Evolutionary conservation across 2,888 invertebrate genomes (phyloP), one percentile per base, ranked within the genome.

Genomic region (Terebella lapidaria): DNA sequence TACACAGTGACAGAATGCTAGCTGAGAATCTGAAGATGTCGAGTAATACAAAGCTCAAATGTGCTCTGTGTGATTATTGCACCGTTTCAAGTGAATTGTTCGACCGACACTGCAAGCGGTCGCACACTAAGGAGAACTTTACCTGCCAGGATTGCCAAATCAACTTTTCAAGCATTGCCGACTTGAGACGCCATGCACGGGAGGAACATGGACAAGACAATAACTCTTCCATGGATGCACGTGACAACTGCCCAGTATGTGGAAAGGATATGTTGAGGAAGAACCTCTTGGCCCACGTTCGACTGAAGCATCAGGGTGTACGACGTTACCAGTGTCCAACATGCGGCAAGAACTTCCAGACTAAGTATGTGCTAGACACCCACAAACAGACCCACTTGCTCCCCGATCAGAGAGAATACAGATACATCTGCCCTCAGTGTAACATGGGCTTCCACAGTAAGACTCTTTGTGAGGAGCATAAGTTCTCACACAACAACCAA

Each of bases 311-410:
- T 22, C 5, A 49, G n/a, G 24, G 24, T 22, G 49, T 20, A 5
- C 49, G 49, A 22, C 15, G 49, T 5, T 49, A 49, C 49, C 49
- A 22, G 49, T 49, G 49, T 24, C 18, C 10, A 22, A 49, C 49
- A 5, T 49, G 49, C 22, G 5, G 22, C 18, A 10, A 22, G 18
- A 15, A 20, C 18, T 49, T 49, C 49, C 49, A 49, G 49, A 49
- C 49, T 24, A 49, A 49, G 22, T 49, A 49, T 22, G 49, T 49
- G 18, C 49, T 49, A 5, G 24, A 49, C 49, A n/a, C 5, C 18
- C 49, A 49, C 49, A 49, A 49, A 24, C 18, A 49, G 49, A 49
- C 49, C 18, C 49, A 49, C 49, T 22, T 49, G 24, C 49, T 5
- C 5, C 24, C 49, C 49, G 49, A 10, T n/a, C 5, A 22, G 5